A percentile compares a stretch with the other conserved stretches of the same genome.
Conservation (phyloP, 2,113 vertebrate species). For the Stegastes partitus region DNA sequence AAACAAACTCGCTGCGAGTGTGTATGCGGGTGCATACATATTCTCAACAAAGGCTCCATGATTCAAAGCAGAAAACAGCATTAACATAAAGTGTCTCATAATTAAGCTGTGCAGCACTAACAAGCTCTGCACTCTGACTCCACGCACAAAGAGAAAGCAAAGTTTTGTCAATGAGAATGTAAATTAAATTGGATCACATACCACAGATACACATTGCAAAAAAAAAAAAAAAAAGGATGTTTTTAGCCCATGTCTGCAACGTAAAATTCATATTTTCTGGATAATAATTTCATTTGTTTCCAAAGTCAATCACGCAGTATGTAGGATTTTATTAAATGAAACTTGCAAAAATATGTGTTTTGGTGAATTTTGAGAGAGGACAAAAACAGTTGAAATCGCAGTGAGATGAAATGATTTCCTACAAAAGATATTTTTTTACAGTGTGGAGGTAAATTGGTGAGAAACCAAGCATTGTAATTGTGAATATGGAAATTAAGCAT, state of each 20-base stretch:
- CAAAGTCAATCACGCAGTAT: not conserved
- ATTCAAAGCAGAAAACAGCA: conserved; percentile 66
- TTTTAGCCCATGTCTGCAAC: too few species aligned
- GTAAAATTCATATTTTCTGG: too few species aligned
- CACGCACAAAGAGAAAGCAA: conserved; percentile 9
- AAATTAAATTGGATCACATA: not conserved
- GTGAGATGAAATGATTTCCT: too few species aligned
- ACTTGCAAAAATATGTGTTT: too few species aligned
- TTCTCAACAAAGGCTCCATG: conserved; percentile 56
- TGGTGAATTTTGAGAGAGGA: too few species aligned
- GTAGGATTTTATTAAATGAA: too few species aligned
- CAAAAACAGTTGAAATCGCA: too few species aligned
- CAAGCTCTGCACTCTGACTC: conserved; percentile 55
- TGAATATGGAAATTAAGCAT: too few species aligned
- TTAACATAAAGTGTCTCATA: conserved; percentile 73
- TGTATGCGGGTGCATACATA: conserved; percentile 17
- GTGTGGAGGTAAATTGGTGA: too few species aligned
- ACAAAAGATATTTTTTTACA: too few species aligned
- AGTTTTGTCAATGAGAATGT: conserved; percentile 45
- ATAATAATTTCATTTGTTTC: not conserved
- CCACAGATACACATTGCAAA: not conserved
- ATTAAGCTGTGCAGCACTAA: conserved; percentile 74
- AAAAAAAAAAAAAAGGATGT: not conserved
- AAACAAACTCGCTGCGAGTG: conserved; percentile 51
- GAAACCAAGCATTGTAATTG: too few species aligned